Base-by-base conservation (phyloP, 2,797 vertebrate species). In the Scarus forsteni region DNA sequence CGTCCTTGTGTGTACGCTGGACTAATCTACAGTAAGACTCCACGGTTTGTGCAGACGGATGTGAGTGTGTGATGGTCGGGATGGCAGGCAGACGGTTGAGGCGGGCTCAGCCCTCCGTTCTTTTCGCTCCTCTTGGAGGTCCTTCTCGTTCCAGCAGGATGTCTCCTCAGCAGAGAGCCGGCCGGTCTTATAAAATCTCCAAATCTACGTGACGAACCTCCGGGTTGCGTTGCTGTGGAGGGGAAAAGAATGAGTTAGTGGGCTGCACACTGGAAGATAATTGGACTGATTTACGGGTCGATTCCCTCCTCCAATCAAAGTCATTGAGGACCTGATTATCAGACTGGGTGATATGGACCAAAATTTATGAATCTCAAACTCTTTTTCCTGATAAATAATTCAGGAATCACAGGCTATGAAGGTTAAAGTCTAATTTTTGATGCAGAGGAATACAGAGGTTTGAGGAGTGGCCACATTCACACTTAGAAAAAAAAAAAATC, bases 131-230 rank as follows among this genome's bases (percentile, higher is more conserved):
- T 76, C 70, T 73, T 50, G 61, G 18, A 56, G 64, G 35, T 73
- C 50, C 45, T 73, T 70, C 79, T 58, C 15, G 14, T 63, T 53
- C 51, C 53, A 18, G 72, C 12, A 1, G 57, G 65, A 65, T n/a
- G 70, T 55, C 60, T 53, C 56, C 71, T 69, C 60, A 36, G 49
- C 60, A 55, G 75, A 70, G n/a, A 45, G 60, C 27, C 7, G 4
- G 1, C 2, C 62, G 53, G 48, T 42, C 40, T 92, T 95, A 99
- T 58, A 99, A 76, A 66, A 99, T 99, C 92, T 99, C 98, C 94
- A 99, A 91, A 91, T 99, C 98, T 12, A 99, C 97, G 0, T 99
- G 98, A 48, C 98, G 97, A 70, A 99, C 95, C 79, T 99, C 98
- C 13, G 98, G 98, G 92, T 99, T 99, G 45, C 96, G 94, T 96